A percentile compares a stretch with the other conserved stretches of the same genome.
phyloP scores from a whole-genome alignment of 2,797 vertebrate genomes.

The Thunnus albacares region DNA sequence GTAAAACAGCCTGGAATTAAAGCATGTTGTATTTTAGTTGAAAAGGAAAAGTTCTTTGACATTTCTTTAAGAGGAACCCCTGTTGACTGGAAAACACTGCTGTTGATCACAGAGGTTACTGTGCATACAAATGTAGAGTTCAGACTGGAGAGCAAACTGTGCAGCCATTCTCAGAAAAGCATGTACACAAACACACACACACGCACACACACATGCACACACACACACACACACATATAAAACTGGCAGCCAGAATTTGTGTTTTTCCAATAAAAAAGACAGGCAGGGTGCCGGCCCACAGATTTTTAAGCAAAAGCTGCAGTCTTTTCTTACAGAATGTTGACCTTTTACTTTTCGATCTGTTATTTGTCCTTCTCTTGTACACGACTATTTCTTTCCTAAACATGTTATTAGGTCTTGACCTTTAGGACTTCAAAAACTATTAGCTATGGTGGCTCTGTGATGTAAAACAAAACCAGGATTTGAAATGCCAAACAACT shows the following conservation, averaged over 20 bases:
- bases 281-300: conserved; percentile 24
- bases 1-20: conserved; percentile 55
- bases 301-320: conserved; percentile 34
- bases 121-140: conserved; percentile 73
- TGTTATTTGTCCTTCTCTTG: conserved; percentile 22
- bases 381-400: not conserved
- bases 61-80: conserved; percentile 69
- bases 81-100: conserved; percentile 57
- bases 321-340: not conserved
- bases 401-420: conserved; percentile 26
- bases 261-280: conserved; percentile 42
- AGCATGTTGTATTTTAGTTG: conserved; percentile 45
- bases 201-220: conserved; percentile 15
- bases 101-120: conserved; percentile 63
- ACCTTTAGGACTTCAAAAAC: not conserved
- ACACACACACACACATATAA: conserved; percentile 32
- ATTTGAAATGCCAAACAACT: not conserved
- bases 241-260: conserved; percentile 36
- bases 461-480: conserved; percentile 1
- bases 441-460: not conserved
- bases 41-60: conserved; percentile 66
- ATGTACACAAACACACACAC: conserved; percentile 16
- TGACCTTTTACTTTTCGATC: conserved; percentile 45
- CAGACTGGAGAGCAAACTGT: conserved; percentile 59
- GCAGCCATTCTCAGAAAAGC: conserved; percentile 47